Evolutionary conservation across 2,888 invertebrate genomes (phyloP).

Genomic region (Linyphia triangularis): DNA sequence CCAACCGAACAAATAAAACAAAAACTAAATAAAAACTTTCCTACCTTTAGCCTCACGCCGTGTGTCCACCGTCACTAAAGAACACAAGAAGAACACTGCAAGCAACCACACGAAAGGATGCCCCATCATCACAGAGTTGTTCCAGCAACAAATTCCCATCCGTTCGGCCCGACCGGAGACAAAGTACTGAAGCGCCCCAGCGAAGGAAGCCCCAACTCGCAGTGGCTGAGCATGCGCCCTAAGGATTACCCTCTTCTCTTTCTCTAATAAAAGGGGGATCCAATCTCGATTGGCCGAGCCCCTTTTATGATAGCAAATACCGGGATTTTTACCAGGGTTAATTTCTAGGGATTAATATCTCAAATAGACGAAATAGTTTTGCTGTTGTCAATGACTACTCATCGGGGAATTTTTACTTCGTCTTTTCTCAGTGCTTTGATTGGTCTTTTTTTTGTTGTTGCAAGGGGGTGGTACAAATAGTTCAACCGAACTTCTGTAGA

Average conservation of each 20-base stretch:
- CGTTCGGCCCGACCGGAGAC: conserved; percentile 9
- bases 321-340: conserved; percentile 20
- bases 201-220: not conserved
- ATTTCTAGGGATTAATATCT: conserved; percentile 21
- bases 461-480: too few relatives aligned
- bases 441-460: too few relatives aligned
- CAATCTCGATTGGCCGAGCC: conserved; percentile 23
- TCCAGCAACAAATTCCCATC: conserved; percentile 25
- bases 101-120: conserved; percentile 9
- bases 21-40: not conserved
- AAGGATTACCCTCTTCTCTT: conserved; percentile 3
- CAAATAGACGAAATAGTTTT: conserved; percentile 11
- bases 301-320: conserved; percentile 26
- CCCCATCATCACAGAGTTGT: conserved; percentile 23
- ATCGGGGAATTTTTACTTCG: too few relatives aligned
- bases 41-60: conserved; percentile 39
- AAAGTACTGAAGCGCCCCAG: conserved; percentile 58
- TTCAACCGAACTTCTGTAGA: too few relatives aligned
- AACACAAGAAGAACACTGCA: conserved; percentile 12
- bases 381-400: not conserved
- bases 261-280: conserved; percentile 35
- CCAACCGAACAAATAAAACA: not conserved
- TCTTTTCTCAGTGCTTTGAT: too few relatives aligned
- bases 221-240: conserved; percentile 8
- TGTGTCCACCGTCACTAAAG: not conserved